Conservation (phyloP, 2,888 invertebrate genomes). For the Mantis religiosa region DNA sequence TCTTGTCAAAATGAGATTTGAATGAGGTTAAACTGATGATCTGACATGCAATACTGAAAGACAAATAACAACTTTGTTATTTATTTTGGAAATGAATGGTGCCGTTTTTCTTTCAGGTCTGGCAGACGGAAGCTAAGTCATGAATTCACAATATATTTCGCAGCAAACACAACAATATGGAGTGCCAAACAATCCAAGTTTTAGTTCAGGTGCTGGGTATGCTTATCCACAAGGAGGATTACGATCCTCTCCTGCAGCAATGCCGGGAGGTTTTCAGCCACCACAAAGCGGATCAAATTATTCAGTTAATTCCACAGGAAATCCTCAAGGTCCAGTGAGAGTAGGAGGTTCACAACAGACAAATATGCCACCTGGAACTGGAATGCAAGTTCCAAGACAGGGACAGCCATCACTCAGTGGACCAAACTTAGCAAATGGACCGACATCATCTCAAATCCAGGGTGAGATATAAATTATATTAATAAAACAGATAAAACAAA, state of each 20-base stretch:
- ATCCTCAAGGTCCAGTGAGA: background rate
- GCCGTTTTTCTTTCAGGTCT: conserved; percentile 33
- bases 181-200: conserved; percentile 34
- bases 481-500: too few species aligned
- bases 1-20: background rate
- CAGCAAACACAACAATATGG: conserved; percentile 36
- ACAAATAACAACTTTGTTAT: background rate
- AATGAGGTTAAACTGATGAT: conserved; percentile 9
- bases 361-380: background rate
- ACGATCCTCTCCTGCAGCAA: conserved; percentile 21
- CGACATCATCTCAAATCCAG: background rate
- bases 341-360: background rate
- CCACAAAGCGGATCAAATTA: background rate
- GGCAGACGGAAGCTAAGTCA: conserved; percentile 36
- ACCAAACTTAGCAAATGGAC: conserved; percentile 9
- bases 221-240: conserved; percentile 1
- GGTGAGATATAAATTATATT: background rate
- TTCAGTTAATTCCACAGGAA: background rate
- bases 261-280: conserved; percentile 12
- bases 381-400: background rate
- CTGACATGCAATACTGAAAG: background rate
- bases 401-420: background rate
- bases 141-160: conserved; percentile 53
- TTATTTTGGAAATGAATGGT: background rate
- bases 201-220: conserved; percentile 25